Evolutionary conservation across 2,797 vertebrate species (phyloP).

Genomic region (Oreochromis mossambicus): DNA sequence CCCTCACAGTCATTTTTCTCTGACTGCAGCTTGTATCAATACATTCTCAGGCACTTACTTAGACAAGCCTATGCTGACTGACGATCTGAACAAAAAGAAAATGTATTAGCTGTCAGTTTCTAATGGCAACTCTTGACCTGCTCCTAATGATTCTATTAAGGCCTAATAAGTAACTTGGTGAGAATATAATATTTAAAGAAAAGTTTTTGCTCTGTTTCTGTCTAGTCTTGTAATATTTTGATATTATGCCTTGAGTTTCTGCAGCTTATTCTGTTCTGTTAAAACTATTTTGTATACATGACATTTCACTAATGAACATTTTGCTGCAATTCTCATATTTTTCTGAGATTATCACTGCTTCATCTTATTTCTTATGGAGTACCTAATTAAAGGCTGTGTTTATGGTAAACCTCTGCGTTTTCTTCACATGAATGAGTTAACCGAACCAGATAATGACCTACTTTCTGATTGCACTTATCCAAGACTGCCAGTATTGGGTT

Average conservation of each 20-base stretch:
- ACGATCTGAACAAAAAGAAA: neutral
- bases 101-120: neutral
- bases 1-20: neutral
- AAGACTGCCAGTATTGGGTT: neutral
- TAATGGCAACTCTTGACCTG: neutral
- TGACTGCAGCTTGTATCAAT: neutral
- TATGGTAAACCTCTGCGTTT: neutral
- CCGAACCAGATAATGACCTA: neutral
- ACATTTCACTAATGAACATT: neutral
- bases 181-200: neutral
- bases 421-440: neutral
- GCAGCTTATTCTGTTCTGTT: neutral
- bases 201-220: neutral
- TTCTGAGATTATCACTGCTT: neutral
- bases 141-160: neutral
- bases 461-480: neutral
- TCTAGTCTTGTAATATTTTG: neutral
- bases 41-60: neutral
- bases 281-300: neutral
- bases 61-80: neutral
- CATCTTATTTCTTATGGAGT: neutral
- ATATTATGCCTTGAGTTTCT: neutral
- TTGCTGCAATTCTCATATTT: neutral
- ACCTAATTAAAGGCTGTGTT: neutral
- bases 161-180: neutral